phyloP scores from a whole-genome alignment of 1,140 invertebrate genomes.

The Rhagoletis zephyria region DNA sequence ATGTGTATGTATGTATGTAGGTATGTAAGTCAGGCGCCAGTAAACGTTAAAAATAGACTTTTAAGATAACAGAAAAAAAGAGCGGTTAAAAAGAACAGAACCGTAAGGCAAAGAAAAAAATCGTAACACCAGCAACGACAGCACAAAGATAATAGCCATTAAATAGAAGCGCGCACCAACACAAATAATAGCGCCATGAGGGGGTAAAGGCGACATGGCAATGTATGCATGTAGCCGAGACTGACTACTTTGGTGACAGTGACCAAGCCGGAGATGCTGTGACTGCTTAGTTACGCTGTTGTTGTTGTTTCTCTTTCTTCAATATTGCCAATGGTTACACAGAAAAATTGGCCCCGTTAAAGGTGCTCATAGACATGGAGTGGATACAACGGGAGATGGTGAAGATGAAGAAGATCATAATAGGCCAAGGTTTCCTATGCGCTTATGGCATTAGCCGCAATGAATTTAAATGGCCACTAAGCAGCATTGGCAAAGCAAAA shows the following conservation, averaged over 20 bases:
- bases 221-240: background rate
- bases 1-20: too few species aligned
- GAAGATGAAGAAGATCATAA: background rate
- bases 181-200: background rate
- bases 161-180: background rate
- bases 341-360: background rate
- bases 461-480: slow-evolving; percentile 41
- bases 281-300: background rate
- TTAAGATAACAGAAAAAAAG: slow-evolving; percentile 11
- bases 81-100: background rate
- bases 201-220: background rate
- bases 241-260: background rate
- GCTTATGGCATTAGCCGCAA: slow-evolving; percentile 23
- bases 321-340: background rate
- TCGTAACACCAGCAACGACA: background rate
- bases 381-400: too few species aligned
- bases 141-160: background rate
- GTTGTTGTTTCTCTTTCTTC: background rate
- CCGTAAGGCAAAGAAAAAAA: background rate
- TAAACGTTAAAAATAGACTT: background rate
- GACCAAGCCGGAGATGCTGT: background rate
- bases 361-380: background rate
- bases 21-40: background rate
- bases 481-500: background rate
- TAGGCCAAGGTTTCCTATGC: background rate